Evolutionary conservation across 2,888 invertebrate genomes (phyloP), one percentile per base, ranked within the genome.

Genomic region (Penaeus monodon): DNA sequence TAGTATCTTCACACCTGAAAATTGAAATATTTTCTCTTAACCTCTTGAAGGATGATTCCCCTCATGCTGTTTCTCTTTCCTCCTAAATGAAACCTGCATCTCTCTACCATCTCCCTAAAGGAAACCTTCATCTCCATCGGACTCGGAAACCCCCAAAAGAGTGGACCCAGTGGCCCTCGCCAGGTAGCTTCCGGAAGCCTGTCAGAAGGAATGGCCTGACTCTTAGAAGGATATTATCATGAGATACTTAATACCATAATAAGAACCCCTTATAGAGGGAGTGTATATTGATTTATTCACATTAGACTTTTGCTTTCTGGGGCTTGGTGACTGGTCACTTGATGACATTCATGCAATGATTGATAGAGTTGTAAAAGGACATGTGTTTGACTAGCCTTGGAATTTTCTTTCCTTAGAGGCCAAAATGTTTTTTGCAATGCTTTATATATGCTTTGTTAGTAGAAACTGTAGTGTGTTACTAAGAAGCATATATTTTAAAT

Each of bases 121-220:
- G 88, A 88, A 88, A 80, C 80, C 88, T 74, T 79, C 88, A 84
- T 84, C 84, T 84, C 84, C 86, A 65, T 83, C 85, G 85, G 88
- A 88, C 76, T 84, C 80, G 68, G 85, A 85, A 78, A 74, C 85
- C 76, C 83, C 85, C 79, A 83, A 88, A 88, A 89, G 85, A 81
- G 89, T 89, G 84, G 89, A 89, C 77, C 89, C 89, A 78, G 89
- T 89, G 85, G 88, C 85, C 84, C 86, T 89, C 73, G 85, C 88
- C 89, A 89, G 89, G 89, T 89, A 83, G 79, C 87, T 68, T 82
- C 83, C 73, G 68, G 83, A 82, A 79, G 79, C 82, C 83, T 73
- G 83, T 77, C 87, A 81, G 81, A 86, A 81, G 85, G 85, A 85
- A 80, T 85, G 85, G 79, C 85, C 85, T 85, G 70, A 78, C 65